phyloP scores from a whole-genome alignment of 2,888 invertebrate species.

The Axea sp. region DNA sequence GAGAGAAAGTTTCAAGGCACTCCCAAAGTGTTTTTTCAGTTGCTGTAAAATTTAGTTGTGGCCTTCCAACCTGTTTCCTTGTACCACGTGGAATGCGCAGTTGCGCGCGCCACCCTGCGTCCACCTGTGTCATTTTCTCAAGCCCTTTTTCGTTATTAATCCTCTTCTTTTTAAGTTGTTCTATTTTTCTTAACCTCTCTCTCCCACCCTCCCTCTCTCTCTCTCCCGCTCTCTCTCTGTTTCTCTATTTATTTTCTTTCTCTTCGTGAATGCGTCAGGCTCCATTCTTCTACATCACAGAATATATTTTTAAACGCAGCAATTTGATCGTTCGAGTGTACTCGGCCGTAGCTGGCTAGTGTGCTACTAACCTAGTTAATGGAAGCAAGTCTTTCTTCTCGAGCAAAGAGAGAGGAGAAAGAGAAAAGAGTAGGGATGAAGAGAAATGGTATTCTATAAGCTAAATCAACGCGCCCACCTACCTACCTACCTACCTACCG shows the following conservation, averaged over 20 bases:
- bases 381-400: conserved; percentile 77
- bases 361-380: conserved; percentile 79
- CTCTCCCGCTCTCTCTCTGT: conserved; percentile 9
- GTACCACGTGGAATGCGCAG: conserved; percentile 34
- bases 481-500: conserved; percentile 64
- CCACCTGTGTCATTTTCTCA: conserved; percentile 14
- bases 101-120: conserved; percentile 5
- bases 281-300: conserved; percentile 60
- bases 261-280: conserved; percentile 45
- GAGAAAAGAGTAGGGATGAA: conserved; percentile 47
- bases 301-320: conserved; percentile 73
- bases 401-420: conserved; percentile 57
- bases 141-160: conserved; percentile 12
- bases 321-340: conserved; percentile 73
- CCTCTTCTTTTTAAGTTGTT: neutral
- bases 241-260: conserved; percentile 25
- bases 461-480: conserved; percentile 65
- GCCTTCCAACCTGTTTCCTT: conserved; percentile 56
- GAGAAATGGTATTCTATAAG: conserved; percentile 65
- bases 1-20: conserved; percentile 54
- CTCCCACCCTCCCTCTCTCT: too few relatives aligned
- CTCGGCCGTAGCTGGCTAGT: conserved; percentile 73
- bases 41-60: conserved; percentile 47
- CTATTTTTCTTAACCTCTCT: too few relatives aligned
- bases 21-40: conserved; percentile 44